Evolutionary conservation across 1,140 invertebrate species (phyloP).

Genomic region (Drosophila nebulosa): DNA sequence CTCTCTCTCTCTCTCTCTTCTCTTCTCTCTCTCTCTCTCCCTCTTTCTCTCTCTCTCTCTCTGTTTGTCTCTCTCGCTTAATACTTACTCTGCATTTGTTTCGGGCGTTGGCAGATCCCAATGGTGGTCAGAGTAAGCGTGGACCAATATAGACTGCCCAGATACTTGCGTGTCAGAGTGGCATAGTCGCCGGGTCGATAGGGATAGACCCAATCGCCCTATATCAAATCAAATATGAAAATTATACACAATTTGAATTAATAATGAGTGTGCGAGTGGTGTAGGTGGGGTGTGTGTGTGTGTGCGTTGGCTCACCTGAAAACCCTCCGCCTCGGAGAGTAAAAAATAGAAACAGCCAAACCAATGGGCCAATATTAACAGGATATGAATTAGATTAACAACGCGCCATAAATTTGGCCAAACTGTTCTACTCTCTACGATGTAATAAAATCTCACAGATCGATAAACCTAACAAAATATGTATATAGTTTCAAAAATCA

Average conservation of each 20-base stretch:
- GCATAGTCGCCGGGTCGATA: conserved; percentile 92
- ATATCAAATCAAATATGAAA: conserved; percentile 2
- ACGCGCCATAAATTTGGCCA: conserved; percentile 98
- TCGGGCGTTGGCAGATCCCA: conserved; percentile 96
- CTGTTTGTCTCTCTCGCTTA: no score
- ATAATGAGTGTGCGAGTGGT: no score
- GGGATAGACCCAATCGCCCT: conserved; percentile 96
- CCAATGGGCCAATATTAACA: conserved; percentile 97
- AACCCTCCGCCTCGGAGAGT: conserved; percentile 94
- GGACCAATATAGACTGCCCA: conserved; percentile 97
- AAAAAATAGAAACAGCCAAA: conserved; percentile 98
- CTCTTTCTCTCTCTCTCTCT: no score
- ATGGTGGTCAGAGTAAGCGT: conserved; percentile 98
- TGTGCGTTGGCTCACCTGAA: conserved; percentile 85
- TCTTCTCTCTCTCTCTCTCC: no score
- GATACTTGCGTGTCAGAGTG: conserved; percentile 93
- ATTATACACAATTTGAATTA: not conserved
- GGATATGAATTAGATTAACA: conserved; percentile 95
- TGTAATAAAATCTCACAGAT: conserved; percentile 96
- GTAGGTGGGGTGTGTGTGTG: no score
- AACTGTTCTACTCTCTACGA: conserved; percentile 96
- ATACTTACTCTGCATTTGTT: conserved; percentile 96
- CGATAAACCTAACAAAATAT: conserved; percentile 87
- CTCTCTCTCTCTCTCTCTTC: no score
- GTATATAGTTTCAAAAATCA: not conserved